Evolutionary conservation across 2,888 invertebrate species (phyloP).

Genomic region (Leptinotarsa haldemani): DNA sequence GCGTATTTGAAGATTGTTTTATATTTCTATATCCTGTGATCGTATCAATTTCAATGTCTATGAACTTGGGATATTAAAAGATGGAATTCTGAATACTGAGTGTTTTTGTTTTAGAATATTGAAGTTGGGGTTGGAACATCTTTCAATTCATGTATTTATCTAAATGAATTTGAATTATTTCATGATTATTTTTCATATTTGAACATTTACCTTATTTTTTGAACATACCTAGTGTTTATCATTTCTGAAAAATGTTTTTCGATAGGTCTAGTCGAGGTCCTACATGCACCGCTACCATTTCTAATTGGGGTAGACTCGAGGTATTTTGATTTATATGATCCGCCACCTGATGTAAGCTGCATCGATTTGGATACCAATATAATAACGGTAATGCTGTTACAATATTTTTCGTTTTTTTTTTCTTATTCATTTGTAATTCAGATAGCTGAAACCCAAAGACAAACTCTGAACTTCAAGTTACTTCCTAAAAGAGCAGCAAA

Average conservation of each 20-base stretch:
- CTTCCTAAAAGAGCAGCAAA: constrained; percentile 90
- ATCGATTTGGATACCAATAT: constrained; percentile 98
- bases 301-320: constrained; percentile 97
- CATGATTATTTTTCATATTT: too few species aligned
- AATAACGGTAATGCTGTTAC: constrained; percentile 76
- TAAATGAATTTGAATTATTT: too few species aligned
- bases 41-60: too few species aligned
- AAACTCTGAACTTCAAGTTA: constrained; percentile 78
- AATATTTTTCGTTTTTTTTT: not conserved
- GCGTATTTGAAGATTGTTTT: too few species aligned
- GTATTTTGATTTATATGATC: constrained; percentile 97
- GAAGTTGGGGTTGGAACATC: too few species aligned
- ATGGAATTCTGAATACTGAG: too few species aligned
- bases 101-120: too few species aligned
- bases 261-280: constrained; percentile 88
- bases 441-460: constrained; percentile 89
- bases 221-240: not conserved
- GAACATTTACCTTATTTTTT: not conserved
- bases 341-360: constrained; percentile 96
- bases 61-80: too few species aligned
- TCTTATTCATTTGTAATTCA: constrained; percentile 52
- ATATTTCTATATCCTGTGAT: too few species aligned
- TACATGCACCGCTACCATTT: constrained; percentile 97
- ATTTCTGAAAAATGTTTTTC: constrained; percentile 44
- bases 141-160: too few species aligned